Conservation (phyloP, 2,888 invertebrate genomes). For the Mactromeris polynyma region DNA sequence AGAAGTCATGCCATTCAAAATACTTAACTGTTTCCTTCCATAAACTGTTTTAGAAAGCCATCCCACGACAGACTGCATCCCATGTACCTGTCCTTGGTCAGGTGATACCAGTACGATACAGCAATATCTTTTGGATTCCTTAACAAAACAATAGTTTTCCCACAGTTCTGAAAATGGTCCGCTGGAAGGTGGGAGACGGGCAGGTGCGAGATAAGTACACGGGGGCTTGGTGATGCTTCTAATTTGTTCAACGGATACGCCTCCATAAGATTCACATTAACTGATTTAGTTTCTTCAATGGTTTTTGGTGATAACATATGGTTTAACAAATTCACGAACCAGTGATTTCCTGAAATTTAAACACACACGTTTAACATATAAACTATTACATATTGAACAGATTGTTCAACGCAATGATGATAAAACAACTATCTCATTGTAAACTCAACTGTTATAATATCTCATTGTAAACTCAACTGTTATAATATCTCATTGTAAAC, state of each 20-base stretch:
- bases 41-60: constrained; percentile 1
- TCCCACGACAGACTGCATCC: constrained; percentile 6
- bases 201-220: constrained; percentile 20
- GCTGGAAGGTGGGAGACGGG: not conserved
- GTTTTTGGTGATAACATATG: not conserved
- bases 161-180: constrained; percentile 6
- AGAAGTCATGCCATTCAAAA: not conserved
- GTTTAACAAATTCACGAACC: constrained; percentile 13
- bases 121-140: constrained; percentile 32
- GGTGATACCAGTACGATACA: constrained; percentile 22
- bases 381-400: no score
- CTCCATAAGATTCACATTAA: constrained; percentile 11
- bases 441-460: no score
- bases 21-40: constrained; percentile 20
- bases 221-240: not conserved
- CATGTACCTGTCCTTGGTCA: not conserved
- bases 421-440: no score
- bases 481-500: no score
- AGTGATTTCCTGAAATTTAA: constrained; percentile 37
- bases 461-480: no score
- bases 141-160: constrained; percentile 17
- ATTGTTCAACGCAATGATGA: no score
- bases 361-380: no score
- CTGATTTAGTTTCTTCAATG: not conserved
- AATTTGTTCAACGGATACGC: not conserved